phyloP scores from a whole-genome alignment of 2,113 vertebrate species.

The Plestiodon gilberti region DNA sequence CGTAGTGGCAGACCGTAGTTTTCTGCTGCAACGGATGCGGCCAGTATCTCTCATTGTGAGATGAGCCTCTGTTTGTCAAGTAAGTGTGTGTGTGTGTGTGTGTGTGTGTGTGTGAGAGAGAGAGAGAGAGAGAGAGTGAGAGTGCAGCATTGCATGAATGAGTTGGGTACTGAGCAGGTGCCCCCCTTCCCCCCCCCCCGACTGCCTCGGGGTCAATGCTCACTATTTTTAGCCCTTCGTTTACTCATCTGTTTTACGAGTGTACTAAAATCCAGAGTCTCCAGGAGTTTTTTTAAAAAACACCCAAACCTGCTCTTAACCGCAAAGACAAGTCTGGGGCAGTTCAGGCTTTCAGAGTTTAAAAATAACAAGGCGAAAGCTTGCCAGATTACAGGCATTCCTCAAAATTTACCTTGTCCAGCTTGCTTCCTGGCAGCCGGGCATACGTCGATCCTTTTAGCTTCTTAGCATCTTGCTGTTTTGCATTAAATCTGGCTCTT shows the following conservation, averaged over 20 bases:
- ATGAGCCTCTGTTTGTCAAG: not conserved
- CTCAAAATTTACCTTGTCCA: not conserved
- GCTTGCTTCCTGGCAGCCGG: not conserved
- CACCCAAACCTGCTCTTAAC: not conserved
- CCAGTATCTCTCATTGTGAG: not conserved
- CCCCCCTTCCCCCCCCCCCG: no score
- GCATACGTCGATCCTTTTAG: not conserved
- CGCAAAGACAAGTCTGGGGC: not conserved
- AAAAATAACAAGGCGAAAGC: not conserved
- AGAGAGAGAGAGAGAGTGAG: not conserved
- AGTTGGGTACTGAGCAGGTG: no score
- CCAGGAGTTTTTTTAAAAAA: not conserved
- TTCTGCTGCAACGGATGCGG: no score
- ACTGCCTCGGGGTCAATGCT: not conserved
- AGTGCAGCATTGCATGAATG: not conserved
- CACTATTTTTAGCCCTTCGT: conserved; percentile 17
- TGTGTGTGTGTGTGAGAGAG: fast-evolving
- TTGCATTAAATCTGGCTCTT: not conserved
- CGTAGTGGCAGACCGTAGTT: no score
- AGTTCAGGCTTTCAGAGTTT: not conserved
- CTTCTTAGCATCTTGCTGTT: no score
- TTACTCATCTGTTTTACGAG: conserved; percentile 2
- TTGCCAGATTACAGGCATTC: not conserved
- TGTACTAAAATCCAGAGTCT: not conserved
- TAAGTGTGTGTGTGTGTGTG: no score